Base-by-base conservation (phyloP, 2,797 vertebrate genomes). In the Stomatorhinus walkeri region DNA sequence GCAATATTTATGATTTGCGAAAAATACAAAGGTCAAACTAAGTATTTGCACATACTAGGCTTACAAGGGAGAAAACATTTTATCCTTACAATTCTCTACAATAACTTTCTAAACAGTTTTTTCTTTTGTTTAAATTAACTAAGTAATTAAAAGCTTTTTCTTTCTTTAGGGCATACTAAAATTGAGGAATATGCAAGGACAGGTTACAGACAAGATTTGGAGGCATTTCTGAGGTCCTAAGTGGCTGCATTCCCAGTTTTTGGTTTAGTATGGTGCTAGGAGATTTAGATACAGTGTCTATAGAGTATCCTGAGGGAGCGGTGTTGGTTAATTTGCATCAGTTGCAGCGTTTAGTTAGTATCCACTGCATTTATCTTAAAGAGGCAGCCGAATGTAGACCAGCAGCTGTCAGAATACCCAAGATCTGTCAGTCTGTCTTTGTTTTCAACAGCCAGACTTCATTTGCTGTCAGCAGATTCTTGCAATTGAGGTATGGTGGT, bases 381-480 rank as follows among this genome's bases (percentile, higher is more conserved):
- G 83, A 85, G 22, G 28, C 83, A 52, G n/a, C 22, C 12, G 22
- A 48, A 51, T 52, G 22, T 36, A 19, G 28, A 24, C 28, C 85
- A 59, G 12, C 28, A 49, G 49, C 32, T 19, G n/a, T 10, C 43
- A 22, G n/a, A 85, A 51, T 24, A 49, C 46, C 2, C 48, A 9
- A 2, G n/a, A 72, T 43, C 87, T 46, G 88, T 88, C 48, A 84
- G 85, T 89, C 85, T 89, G 40, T 24, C 49, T 85, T 14, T 81
- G 28, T 52, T 87, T 49, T 52, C 76, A 84, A 52, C 16, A 54
- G 43, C 32, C 76, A 46, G 54, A 28, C 79, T 28, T 89, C 49
- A 81, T 87, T 54, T 48, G 52, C 85, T 40, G 64, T 87, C 36
- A 87, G 51, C 85, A 81, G 87, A 89, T 89, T 87, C 36, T 24